Conservation (phyloP, 2,888 invertebrate species). For the Timema podura region DNA sequence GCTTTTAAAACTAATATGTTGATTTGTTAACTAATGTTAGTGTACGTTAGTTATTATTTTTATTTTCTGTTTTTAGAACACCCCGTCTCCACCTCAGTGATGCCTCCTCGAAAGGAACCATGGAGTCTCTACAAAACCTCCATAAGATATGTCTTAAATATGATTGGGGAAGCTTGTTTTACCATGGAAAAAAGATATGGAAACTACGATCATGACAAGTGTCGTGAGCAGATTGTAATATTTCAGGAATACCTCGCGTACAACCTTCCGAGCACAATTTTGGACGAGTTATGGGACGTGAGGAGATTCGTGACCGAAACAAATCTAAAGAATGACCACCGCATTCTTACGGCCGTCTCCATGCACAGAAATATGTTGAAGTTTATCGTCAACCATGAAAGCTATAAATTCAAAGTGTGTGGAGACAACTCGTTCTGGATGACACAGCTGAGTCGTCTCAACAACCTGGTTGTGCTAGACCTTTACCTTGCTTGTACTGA, state of each 20-base stretch:
- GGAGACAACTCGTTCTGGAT: conserved; percentile 31
- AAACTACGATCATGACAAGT: conserved; percentile 26
- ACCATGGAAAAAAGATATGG: conserved; percentile 26
- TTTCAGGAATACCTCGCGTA: conserved; percentile 28
- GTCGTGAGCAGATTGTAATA: conserved; percentile 21
- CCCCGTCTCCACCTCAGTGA: no score
- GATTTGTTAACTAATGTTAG: no score
- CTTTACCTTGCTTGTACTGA: conserved; percentile 32
- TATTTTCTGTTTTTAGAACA: no score
- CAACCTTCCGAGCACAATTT: conserved; percentile 27
- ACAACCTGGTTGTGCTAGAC: conserved; percentile 29
- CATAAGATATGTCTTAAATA: no score
- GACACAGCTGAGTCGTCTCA: conserved; percentile 25
- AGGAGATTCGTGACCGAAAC: neutral
- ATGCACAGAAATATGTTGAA: conserved; percentile 32
- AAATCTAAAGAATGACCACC: conserved; percentile 12
- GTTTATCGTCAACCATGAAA: conserved; percentile 16
- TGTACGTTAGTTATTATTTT: no score
- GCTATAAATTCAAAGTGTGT: conserved; percentile 8
- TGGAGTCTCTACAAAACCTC: no score
- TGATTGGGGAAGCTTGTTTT: no score
- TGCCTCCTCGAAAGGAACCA: no score
- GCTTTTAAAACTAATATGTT: no score
- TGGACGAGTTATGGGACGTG: conserved; percentile 30
- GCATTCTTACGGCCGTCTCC: conserved; percentile 29